Evolutionary conservation across 2,113 vertebrate species (phyloP).

Genomic region (Mormoops blainvillei): DNA sequence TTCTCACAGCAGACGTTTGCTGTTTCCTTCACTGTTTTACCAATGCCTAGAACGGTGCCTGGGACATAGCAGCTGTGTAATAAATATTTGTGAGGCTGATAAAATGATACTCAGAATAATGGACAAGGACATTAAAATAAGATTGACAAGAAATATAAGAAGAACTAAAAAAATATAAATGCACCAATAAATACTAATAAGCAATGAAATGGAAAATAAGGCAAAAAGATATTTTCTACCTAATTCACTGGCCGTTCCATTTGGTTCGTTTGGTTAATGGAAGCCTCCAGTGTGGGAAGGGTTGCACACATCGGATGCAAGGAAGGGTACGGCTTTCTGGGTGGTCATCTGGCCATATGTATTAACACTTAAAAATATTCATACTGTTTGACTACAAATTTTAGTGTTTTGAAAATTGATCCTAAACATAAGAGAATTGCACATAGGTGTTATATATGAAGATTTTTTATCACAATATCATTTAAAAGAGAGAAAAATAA

Average conservation of each 20-base stretch:
- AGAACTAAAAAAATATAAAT: too few species aligned
- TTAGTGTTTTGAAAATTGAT: background rate
- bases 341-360: background rate
- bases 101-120: background rate
- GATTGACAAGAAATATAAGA: background rate
- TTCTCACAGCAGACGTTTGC: background rate
- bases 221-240: background rate
- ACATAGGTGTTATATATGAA: background rate
- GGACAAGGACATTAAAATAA: background rate
- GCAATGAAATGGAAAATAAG: background rate
- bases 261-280: background rate
- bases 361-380: background rate
- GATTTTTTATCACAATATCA: background rate
- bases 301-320: background rate
- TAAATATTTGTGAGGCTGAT: background rate
- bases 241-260: background rate
- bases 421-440: background rate
- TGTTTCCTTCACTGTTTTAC: background rate
- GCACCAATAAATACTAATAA: background rate
- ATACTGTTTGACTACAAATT: background rate
- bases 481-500: slow-evolving; percentile 9
- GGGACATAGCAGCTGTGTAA: background rate
- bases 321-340: background rate
- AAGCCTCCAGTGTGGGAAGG: background rate
- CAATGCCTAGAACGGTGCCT: background rate